phyloP scores from a whole-genome alignment of 2,888 invertebrate genomes.

The Tridacna crocea region DNA sequence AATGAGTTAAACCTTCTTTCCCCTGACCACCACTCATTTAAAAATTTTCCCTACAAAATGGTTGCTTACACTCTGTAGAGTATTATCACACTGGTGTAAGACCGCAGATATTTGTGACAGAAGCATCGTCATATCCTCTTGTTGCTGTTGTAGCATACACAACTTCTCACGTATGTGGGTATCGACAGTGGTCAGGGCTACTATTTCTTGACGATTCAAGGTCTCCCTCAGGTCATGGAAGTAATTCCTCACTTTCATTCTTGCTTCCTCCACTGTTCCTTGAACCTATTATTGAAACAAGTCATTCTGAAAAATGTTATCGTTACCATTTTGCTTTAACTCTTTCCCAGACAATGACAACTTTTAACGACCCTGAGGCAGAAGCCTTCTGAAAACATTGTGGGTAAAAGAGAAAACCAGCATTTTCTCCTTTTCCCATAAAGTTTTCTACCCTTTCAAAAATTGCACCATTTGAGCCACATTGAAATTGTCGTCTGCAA shows the following conservation, averaged over 20 bases:
- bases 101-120: conserved; percentile 86
- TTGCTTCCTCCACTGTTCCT: conserved; percentile 85
- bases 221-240: conserved; percentile 86
- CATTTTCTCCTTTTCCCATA: no score
- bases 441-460: no score
- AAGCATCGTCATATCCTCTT: conserved; percentile 86
- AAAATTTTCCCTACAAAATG: no score
- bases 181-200: conserved; percentile 86
- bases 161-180: conserved; percentile 86
- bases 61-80: conserved; percentile 84
- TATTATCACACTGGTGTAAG: conserved; percentile 86
- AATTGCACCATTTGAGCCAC: no score
- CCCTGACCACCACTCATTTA: no score
- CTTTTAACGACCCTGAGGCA: no score
- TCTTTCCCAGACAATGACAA: no score
- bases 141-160: conserved; percentile 86
- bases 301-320: background rate
- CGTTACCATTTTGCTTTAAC: no score
- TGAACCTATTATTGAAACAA: conserved; percentile 62
- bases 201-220: conserved; percentile 86
- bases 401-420: no score
- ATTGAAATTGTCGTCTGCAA: no score
- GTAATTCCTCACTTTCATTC: conserved; percentile 85
- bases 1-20: no score
- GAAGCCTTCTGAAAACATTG: no score